Evolutionary conservation across 2,888 invertebrate species (phyloP), one percentile per base, ranked within the genome.

Genomic region (Linnaemya vulpina): DNA sequence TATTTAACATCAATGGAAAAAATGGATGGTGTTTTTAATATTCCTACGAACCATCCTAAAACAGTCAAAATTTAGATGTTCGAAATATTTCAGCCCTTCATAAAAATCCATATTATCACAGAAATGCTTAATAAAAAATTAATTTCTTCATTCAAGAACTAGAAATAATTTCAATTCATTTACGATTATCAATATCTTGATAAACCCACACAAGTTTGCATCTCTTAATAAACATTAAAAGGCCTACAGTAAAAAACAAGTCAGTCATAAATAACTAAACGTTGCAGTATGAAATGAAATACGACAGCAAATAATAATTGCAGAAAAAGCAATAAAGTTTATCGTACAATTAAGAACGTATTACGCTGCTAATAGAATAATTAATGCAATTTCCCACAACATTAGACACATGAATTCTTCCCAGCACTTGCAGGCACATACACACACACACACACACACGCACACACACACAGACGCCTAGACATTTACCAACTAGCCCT

Each of bases 321-420:
- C 65, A 85, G 87, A 89, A 89, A 89, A 90, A 90, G 92, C 91
- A 92, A 92, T 92, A 91, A 92, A 92, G 90, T 92, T 92, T 91
- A 92, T 92, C 92, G 91, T 91, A 90, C 92, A 92, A 92, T 92
- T 92, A 92, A 91, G 91, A 90, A 89, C 90, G 92, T 91, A 92
- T 92, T 92, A 92, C 90, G 90, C 90, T 90, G 90, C 92, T 92
- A 92, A 92, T 92, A 92, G 92, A 92, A 92, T 92, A 92, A 92
- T 92, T 92, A 92, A 92, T 92, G 92, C 92, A 92, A 92, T 92
- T 92, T 92, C 92, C 92, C 92, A 92, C 92, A 92, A 92, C 91
- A 92, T 92, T 92, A 92, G 90, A 89, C 88, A 89, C 88, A 87
- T 84, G 87, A 89, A 88, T 86, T 40, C 51, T 49, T 22, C 20